Conservation (phyloP, 2,888 invertebrate species). For the Hofmannophila pseudospretella region DNA sequence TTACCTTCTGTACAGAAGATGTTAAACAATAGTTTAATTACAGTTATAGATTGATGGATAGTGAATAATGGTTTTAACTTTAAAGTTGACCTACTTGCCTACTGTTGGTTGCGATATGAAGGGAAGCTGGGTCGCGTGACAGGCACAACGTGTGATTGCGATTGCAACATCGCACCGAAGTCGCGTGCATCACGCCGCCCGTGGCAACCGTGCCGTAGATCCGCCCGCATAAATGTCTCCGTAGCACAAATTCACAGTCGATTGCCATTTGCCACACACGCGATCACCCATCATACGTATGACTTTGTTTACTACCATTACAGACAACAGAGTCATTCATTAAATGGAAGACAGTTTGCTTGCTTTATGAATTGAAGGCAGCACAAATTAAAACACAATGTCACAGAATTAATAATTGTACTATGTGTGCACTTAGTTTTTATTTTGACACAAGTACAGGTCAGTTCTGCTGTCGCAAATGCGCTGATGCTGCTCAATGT, state of each 20-base stretch:
- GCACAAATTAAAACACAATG: no score
- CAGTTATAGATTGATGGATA: no score
- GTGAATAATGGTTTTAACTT: no score
- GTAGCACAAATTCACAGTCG: constrained; percentile 16
- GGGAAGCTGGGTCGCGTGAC: constrained; percentile 38
- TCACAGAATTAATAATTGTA: no score
- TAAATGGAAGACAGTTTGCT: no score
- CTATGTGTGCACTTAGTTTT: no score
- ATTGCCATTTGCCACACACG: constrained; percentile 9
- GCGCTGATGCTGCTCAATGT: no score
- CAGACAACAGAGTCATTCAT: constrained; percentile 7
- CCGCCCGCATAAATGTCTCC: constrained; percentile 35
- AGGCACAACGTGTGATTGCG: constrained; percentile 38
- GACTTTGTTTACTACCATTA: constrained; percentile 16
- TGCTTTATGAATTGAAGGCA: no score
- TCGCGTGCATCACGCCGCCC: constrained; percentile 59
- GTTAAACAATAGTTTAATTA: no score
- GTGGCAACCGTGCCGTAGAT: constrained; percentile 45
- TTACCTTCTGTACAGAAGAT: no score
- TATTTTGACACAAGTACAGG: no score
- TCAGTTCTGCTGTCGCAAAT: no score
- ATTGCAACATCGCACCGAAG: constrained; percentile 25
- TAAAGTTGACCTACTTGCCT: background rate
- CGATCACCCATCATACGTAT: constrained; percentile 9
- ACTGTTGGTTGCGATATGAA: constrained; percentile 9